These are phyloP conservation scores for Drosophila nebulosa DNA, from an alignment of 1,140 invertebrate genomes.

Conservation along the genomic window DNA sequence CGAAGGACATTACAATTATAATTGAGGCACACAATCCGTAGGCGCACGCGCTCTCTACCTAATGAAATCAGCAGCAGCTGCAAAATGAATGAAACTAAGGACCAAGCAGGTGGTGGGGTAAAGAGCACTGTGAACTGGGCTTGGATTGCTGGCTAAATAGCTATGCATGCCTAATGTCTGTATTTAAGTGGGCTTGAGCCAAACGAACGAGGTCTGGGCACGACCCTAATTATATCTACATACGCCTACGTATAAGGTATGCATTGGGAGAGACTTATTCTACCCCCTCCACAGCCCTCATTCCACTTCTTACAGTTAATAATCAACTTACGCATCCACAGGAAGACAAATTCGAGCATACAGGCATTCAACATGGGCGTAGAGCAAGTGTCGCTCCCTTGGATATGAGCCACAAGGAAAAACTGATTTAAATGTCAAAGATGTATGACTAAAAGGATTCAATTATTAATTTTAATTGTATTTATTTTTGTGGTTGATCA, in stretches of 20 bases:
- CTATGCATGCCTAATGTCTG: slow-evolving; percentile 74
- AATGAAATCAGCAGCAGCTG: slow-evolving; percentile 48
- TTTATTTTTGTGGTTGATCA: too few species aligned
- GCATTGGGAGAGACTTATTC: slow-evolving; percentile 16
- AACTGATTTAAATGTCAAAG: background rate
- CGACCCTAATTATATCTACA: slow-evolving; percentile 55
- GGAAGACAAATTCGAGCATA: slow-evolving; percentile 7
- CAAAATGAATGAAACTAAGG: background rate
- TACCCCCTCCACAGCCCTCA: background rate
- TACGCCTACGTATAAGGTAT: background rate
- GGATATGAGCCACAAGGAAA: background rate
- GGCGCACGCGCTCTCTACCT: slow-evolving; percentile 49
- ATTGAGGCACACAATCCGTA: slow-evolving; percentile 62
- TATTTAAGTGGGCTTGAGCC: slow-evolving; percentile 70
- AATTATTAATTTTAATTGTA: background rate
- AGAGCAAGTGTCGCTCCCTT: background rate
- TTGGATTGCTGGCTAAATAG: slow-evolving; percentile 53
- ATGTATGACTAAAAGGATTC: background rate
- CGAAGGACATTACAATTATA: slow-evolving; percentile 60
- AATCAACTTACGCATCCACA: slow-evolving; percentile 70
- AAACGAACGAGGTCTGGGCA: slow-evolving; percentile 32
- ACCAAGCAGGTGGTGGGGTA: background rate
- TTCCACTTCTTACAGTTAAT: slow-evolving; percentile 43
- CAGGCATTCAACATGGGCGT: background rate
- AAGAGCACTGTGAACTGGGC: background rate